A percentile compares a stretch with the other conserved stretches of the same genome.
phyloP scores from a whole-genome alignment of 2,797 vertebrate species.

The Anguilla anguilla region DNA sequence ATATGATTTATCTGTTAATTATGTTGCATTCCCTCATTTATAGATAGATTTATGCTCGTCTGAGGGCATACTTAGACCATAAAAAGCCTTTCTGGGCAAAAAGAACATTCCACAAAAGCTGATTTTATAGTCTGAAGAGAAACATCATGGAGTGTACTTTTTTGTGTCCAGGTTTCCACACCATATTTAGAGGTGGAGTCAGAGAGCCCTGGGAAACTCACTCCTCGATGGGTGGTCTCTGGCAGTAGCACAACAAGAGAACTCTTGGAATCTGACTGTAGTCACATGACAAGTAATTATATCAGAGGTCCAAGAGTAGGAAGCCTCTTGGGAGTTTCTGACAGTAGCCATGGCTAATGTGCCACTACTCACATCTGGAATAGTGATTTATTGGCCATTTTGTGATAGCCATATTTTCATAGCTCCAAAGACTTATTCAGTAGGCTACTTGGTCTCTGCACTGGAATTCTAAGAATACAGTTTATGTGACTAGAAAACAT shows the following conservation, averaged over 20 bases:
- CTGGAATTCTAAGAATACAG: background rate
- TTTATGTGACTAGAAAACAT: background rate
- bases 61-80: background rate
- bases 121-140: background rate
- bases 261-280: background rate
- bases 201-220: background rate
- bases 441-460: background rate
- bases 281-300: no score
- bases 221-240: background rate
- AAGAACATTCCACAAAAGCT: background rate
- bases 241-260: background rate
- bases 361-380: no score
- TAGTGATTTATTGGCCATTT: no score
- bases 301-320: no score
- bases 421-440: background rate
- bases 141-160: background rate
- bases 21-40: background rate
- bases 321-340: no score
- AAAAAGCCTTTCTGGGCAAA: background rate
- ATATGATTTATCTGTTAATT: background rate
- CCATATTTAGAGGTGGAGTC: background rate
- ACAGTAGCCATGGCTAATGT: no score
- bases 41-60: background rate
- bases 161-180: background rate
- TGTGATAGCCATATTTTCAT: no score